Base-by-base conservation (phyloP, 2,888 invertebrate genomes). In the Autographa gamma region DNA sequence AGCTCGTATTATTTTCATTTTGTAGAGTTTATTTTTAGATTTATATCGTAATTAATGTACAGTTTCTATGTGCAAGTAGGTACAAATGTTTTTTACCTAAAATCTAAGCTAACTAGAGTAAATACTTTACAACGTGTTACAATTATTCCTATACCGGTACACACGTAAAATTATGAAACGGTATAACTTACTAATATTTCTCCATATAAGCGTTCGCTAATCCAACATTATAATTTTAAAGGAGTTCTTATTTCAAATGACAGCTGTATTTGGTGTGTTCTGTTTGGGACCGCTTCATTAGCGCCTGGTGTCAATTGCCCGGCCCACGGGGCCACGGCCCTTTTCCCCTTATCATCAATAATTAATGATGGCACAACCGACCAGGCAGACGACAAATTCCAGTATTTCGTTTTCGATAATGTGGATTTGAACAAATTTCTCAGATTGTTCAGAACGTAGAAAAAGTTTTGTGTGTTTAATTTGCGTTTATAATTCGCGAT, bases 281-380 rank as follows among this genome's bases (percentile, higher is more conserved):
- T 83, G 80, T 88, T 86, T 85, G 79, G 83, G 86, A 89, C 89
- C 83, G 76, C 90, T 90, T 92, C 87, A 92, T 92, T 92, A 92
- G 88, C 70, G 69, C 64, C 80, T 88, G 90, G 92, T 92, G 92
- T 93, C 90, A 90, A 93, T 92, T 93, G 90, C 77, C 76, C 64
- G 83, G 77, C 79, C 65, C 76, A 83, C 71, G 77, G 70, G 71
- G 80, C 79, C 84, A 78, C 84, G 82, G 76, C 72, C 79, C 77
- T 77, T 84, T 88, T 85, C 86, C 76, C 85, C 83, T 87, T 84
- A 87, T 88, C 89, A 92, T 91, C 88, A 91, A 93, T 92, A 90
- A 91, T 92, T 90, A 89, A 92, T 92, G 91, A 90, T 75, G 78
- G 85, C 82, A 86, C 81, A 84, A 83, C 82, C 81, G 83, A 76